Conservation (phyloP, 2,797 vertebrate genomes). For the Echeneis naucrates region DNA sequence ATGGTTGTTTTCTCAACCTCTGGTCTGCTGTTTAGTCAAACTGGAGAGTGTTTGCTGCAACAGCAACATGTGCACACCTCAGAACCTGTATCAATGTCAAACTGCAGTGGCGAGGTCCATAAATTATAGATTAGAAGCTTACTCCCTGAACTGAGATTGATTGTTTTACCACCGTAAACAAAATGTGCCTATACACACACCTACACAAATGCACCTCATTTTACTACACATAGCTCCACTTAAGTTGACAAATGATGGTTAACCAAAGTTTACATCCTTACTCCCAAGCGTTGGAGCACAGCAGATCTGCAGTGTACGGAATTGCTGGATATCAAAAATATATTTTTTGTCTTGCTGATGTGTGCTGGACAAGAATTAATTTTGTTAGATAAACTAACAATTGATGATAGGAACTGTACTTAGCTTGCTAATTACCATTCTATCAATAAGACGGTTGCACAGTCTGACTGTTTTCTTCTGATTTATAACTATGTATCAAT, state of each 20-base stretch:
- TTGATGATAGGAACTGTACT: no score
- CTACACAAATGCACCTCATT: not conserved
- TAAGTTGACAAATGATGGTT: not conserved
- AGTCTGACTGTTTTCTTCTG: no score
- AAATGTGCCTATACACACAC: conserved; percentile 21
- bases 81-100: conserved; percentile 56
- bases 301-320: not conserved
- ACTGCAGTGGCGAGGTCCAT: conserved; percentile 47
- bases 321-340: no score
- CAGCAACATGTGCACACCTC: conserved; percentile 42
- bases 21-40: conserved; percentile 44
- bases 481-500: no score
- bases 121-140: conserved; percentile 79
- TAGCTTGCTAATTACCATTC: no score
- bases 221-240: no score
- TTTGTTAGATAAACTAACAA: no score
- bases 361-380: no score
- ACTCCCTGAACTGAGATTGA: conserved; percentile 63
- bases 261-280: not conserved
- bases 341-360: no score
- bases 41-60: conserved; percentile 31
- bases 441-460: no score
- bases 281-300: not conserved
- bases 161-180: conserved; percentile 62
- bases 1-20: conserved; percentile 14